Base-by-base conservation (phyloP, 1,140 invertebrate species). In the Tetramorium parvispinum region DNA sequence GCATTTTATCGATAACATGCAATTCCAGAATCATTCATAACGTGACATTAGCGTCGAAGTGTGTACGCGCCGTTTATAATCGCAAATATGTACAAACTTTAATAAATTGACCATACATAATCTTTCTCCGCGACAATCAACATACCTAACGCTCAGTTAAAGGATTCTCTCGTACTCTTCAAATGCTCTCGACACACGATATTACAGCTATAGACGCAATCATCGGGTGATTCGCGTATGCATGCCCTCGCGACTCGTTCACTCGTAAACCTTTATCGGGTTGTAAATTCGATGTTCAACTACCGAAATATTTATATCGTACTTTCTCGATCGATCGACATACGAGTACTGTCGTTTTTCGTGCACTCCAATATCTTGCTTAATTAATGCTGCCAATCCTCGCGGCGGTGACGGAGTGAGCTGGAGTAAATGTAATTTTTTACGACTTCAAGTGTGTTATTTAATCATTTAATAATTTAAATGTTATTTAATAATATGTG, bases 251-350 rank as follows among this genome's bases (percentile, higher is more conserved):
- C 51, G 79, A 37, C 8, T 71, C 61, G 27, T 78, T 83, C 43
- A 53, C 43, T 76, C 82, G 46, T 85, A 85, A 85, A 85, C 32
- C 32, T 63, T 78, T 85, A 85, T 85, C 59, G 27, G 37, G 24
- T 40, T 59, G 11, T 85, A 78, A 85, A 85, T 78, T 65, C 24
- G n/a, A 78, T 13, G 37, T 65, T 85, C 21, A 61, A 85, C 82
- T 77, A 78, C 73, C n/a, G 73, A 85, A 85, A 65, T 85, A 85
- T 85, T 83, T 83, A 59, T 83, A 73, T 59, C 66, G 40, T 2
- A 6, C 7, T 49, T 32, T 55, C n/a, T 43, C 59, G 10, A 63
- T 53, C 59, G 59, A 63, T 82, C 79, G 21, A 68, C 21, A 55
- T 32, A 57, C 16, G 46, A 8, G 6, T 21, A 10, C 16, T 24